These are phyloP conservation scores for Sisyra terminalis DNA, from an alignment of 2,888 invertebrate species.

Conservation along the genomic window DNA sequence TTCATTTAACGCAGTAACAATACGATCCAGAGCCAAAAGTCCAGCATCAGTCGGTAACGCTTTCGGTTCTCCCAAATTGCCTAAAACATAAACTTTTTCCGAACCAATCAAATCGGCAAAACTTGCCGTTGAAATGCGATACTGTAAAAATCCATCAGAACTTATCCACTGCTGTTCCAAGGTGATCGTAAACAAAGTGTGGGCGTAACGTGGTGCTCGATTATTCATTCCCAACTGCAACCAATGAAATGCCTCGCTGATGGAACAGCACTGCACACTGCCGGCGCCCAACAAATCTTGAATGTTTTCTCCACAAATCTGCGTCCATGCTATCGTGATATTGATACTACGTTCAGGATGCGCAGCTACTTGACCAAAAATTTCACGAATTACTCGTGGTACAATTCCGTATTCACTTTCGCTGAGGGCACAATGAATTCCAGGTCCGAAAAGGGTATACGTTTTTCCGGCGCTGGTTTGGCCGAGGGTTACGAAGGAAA, in stretches of 20 bases:
- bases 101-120: slow-evolving; percentile 51
- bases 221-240: slow-evolving; percentile 47
- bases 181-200: slow-evolving; percentile 54
- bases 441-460: slow-evolving; percentile 55
- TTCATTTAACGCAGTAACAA: slow-evolving; percentile 41
- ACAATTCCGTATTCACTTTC: slow-evolving; percentile 57
- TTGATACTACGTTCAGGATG: slow-evolving; percentile 46
- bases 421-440: slow-evolving; percentile 38
- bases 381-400: slow-evolving; percentile 52
- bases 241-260: slow-evolving; percentile 55
- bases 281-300: slow-evolving; percentile 33
- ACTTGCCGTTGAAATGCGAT: slow-evolving; percentile 54
- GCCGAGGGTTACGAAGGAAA: slow-evolving; percentile 54
- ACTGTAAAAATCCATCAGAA: slow-evolving; percentile 47
- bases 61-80: slow-evolving; percentile 27
- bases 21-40: slow-evolving; percentile 45
- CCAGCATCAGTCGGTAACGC: slow-evolving; percentile 41
- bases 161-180: slow-evolving; percentile 59
- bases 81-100: slow-evolving; percentile 30
- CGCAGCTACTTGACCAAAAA: slow-evolving; percentile 47
- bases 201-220: slow-evolving; percentile 37
- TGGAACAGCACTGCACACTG: slow-evolving; percentile 38
- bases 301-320: slow-evolving; percentile 50
- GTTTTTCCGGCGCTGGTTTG: slow-evolving; percentile 50
- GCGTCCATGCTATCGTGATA: slow-evolving; percentile 55